Evolutionary conservation across 2,113 vertebrate genomes (phyloP).

Genomic region (Periophthalmodon schlosseri): DNA sequence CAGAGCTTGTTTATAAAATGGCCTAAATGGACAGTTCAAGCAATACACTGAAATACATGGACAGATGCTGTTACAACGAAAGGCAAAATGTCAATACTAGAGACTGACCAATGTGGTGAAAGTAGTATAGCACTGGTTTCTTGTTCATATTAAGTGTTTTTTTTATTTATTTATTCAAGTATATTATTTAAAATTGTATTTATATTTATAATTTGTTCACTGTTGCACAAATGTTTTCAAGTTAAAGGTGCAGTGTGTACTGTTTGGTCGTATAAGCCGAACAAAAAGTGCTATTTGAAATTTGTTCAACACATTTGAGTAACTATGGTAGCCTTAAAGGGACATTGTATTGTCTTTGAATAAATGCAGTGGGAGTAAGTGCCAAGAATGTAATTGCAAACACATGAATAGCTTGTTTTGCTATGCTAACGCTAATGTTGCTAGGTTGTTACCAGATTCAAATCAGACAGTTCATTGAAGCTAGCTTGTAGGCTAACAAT

Average conservation of each 20-base stretch:
- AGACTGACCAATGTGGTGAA: slow-evolving; percentile 31
- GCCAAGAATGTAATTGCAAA: not conserved
- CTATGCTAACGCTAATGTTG: not conserved
- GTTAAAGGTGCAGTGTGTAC: not conserved
- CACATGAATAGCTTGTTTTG: not conserved
- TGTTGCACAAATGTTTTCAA: slow-evolving; percentile 17
- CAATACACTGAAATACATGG: slow-evolving; percentile 33
- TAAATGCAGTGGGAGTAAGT: not conserved
- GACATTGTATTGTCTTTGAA: not conserved
- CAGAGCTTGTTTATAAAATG: not conserved
- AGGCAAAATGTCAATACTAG: not conserved
- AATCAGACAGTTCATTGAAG: not conserved
- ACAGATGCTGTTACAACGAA: not conserved
- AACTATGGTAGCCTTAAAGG: not conserved
- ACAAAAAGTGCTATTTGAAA: not conserved
- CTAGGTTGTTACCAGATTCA: too few species aligned
- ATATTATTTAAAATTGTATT: slow-evolving; percentile 62
- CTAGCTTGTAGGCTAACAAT: not conserved
- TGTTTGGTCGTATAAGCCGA: not conserved
- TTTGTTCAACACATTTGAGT: not conserved
- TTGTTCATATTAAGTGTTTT: slow-evolving; percentile 19
- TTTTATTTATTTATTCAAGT: slow-evolving; percentile 25
- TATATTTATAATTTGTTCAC: slow-evolving; percentile 57
- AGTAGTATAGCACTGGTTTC: slow-evolving; percentile 30
- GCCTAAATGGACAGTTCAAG: slow-evolving; percentile 21